Evolutionary conservation across 2,113 vertebrate genomes (phyloP), one percentile per base, ranked within the genome.

Genomic region (Myotis lucifugus): DNA sequence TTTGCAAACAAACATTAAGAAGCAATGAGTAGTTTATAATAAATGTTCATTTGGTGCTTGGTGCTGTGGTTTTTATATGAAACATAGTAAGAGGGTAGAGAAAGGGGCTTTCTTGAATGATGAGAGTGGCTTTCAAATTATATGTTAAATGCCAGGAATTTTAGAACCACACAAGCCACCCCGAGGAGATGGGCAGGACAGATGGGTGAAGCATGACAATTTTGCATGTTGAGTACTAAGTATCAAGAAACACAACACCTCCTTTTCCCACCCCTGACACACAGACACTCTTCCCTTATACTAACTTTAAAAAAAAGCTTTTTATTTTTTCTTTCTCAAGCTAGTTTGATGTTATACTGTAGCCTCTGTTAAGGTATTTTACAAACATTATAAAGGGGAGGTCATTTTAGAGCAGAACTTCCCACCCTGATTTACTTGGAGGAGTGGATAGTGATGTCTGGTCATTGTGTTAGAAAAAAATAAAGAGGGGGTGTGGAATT

Each of bases 291-390:
- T 50, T 48, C 52, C 32, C 34, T 70, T 50, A 42, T 40, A 77
- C 25, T 21, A 56, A 25, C 21, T 56, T 56, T 3, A 15, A 76
- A 40, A 40, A 72, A 72, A 34, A 13, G 1, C 3, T 15, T 3
- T 40, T 48, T 88, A 8, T 23, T 5, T 27, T 64, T 64, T 29
- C 34, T 25, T 32, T 15, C 32, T 0, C 32, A 54, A 85, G 25
- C 40, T 94, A 48, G 61, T 34, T 73, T 32, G 25, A 23, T 91
- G 50, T 17, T 72, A 13, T 50, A 56, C 0, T 56, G 42, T 21
- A 76, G 54, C 48, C 3, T 70, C 85, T 85, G 32, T 59, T 90
- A 12, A 34, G 34, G 13, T 92, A 52, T 93, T 82, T 64, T 93
- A 40, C 7, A 79, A 17, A 2, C 4, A 9, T 73, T 83, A 29